Evolutionary conservation across 2,797 vertebrate genomes (phyloP).

Genomic region (Ceyx erithaca): DNA sequence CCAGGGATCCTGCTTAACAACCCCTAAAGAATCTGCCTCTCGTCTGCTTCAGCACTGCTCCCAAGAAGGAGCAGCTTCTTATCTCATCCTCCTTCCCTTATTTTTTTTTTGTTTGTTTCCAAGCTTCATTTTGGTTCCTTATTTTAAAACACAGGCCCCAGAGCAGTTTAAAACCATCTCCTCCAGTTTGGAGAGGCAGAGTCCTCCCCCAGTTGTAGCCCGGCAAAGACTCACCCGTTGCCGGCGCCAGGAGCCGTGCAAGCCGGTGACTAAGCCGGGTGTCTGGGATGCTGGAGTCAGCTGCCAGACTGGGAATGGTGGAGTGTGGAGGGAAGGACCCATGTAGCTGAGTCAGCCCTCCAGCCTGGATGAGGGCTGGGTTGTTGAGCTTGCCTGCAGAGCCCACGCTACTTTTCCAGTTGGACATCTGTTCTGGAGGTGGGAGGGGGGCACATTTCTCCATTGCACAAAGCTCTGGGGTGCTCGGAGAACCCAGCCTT

Average conservation of each 20-base stretch:
- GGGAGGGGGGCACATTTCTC: not conserved
- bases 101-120: not conserved
- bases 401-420: not conserved
- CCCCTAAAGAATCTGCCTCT: not conserved
- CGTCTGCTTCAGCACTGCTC: accelerated
- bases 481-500: not conserved
- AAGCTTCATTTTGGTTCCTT: not conserved
- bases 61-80: not conserved
- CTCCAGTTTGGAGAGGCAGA: not conserved
- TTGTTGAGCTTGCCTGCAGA: not conserved
- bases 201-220: not conserved
- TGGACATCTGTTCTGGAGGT: not conserved
- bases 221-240: accelerated
- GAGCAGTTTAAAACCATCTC: not conserved
- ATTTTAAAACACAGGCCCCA: not conserved
- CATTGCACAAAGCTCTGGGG: not conserved
- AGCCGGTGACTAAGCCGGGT: not conserved
- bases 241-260: accelerated
- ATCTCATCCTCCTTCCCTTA: not conserved
- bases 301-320: not conserved
- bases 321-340: not conserved
- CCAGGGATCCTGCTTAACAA: not conserved
- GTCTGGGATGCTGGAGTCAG: not conserved
- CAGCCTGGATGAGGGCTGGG: not conserved
- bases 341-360: not conserved